A percentile compares a stretch with the other conserved stretches of the same genome.
phyloP scores from a whole-genome alignment of 2,888 invertebrate genomes.

The Xanthia icteritia region DNA sequence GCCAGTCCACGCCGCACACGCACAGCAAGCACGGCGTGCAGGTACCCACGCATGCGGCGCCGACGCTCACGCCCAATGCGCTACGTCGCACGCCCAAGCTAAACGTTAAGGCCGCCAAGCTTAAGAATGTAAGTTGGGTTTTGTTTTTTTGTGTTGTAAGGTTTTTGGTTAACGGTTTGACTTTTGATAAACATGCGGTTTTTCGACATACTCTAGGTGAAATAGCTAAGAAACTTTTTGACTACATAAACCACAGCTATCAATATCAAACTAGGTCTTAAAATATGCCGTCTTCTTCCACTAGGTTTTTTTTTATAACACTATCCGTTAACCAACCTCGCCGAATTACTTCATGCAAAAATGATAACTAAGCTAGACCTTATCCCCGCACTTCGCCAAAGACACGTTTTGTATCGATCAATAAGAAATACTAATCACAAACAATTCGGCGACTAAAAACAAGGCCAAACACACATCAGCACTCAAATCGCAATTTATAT shows the following conservation, averaged over 20 bases:
- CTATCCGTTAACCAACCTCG: background rate
- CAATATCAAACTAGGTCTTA: background rate
- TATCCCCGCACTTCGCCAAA: background rate
- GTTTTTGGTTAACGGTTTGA: slow-evolving; percentile 49
- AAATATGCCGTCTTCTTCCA: background rate
- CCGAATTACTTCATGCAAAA: background rate
- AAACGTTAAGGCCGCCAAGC: slow-evolving; percentile 83
- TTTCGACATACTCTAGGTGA: background rate
- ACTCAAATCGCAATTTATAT: slow-evolving; percentile 3
- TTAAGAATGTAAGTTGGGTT: slow-evolving; percentile 85
- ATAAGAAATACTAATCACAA: background rate
- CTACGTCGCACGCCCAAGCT: slow-evolving; percentile 65
- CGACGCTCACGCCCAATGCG: slow-evolving; percentile 33
- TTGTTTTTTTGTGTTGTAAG: slow-evolving; percentile 9
- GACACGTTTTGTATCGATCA: background rate
- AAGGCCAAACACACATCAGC: slow-evolving; percentile 6
- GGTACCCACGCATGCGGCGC: slow-evolving; percentile 83
- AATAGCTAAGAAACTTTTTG: no score
- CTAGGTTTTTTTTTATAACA: background rate
- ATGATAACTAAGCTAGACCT: background rate
- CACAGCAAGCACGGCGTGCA: slow-evolving; percentile 96
- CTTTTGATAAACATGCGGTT: background rate
- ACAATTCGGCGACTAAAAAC: slow-evolving; percentile 4
- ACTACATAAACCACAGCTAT: background rate
- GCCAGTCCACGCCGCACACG: slow-evolving; percentile 97